Evolutionary conservation across 2,113 vertebrate species (phyloP).

Genomic region (Gallinago paraguaiae): DNA sequence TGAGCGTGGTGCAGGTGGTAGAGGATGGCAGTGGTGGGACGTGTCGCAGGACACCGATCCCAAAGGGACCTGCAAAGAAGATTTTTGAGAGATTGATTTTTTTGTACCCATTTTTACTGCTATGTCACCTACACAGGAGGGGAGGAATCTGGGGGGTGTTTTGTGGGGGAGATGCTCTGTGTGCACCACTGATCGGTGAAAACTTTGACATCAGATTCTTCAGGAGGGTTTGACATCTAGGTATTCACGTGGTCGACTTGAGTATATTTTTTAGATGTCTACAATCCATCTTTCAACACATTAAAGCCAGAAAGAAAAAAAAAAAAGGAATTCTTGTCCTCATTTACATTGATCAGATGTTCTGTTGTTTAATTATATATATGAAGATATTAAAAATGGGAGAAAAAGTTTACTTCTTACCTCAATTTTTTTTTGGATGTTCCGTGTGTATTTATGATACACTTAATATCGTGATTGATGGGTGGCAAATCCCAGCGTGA

Average conservation of each 20-base stretch:
- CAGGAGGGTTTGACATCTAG: not conserved
- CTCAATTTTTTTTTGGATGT: not conserved
- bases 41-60: too few species aligned
- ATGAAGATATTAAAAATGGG: not conserved
- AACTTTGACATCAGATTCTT: not conserved
- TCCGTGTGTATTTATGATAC: not conserved
- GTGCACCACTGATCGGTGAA: not conserved
- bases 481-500: accelerated
- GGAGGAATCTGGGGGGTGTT: not conserved
- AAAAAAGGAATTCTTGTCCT: not conserved
- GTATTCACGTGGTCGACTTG: not conserved
- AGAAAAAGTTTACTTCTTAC: not conserved
- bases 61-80: too few species aligned
- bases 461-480: not conserved
- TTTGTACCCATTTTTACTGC: not conserved
- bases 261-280: not conserved
- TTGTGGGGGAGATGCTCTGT: not conserved
- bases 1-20: not conserved
- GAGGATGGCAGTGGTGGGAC: not conserved
- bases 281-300: not conserved
- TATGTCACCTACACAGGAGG: not conserved
- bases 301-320: not conserved
- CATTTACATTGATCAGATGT: not conserved
- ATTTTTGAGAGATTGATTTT: not conserved
- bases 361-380: not conserved